These are phyloP conservation scores for Cottus gobio DNA, from an alignment of 2,113 vertebrate species.

Conservation along the genomic window DNA sequence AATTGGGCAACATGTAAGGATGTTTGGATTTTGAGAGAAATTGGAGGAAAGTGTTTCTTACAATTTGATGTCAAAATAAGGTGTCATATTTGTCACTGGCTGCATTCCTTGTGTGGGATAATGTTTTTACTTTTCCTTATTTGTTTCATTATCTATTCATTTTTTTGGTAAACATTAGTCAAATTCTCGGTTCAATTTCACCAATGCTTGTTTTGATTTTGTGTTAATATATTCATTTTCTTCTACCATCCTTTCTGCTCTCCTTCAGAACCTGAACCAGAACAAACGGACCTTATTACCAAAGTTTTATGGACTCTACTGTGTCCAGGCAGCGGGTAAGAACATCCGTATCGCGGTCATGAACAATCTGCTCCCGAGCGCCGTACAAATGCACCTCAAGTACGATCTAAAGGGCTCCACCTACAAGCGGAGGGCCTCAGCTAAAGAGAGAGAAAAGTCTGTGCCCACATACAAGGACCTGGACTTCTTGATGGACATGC, in stretches of 20 bases:
- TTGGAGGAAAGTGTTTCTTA: too few relatives aligned
- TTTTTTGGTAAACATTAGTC: background rate
- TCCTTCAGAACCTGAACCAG: slow-evolving; percentile 92
- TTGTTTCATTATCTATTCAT: background rate
- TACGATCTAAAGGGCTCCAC: slow-evolving; percentile 97
- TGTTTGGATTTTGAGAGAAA: background rate
- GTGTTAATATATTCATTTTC: background rate
- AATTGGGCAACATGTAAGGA: background rate
- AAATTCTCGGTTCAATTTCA: background rate
- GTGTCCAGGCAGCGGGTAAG: slow-evolving; percentile 91
- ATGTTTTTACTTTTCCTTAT: background rate
- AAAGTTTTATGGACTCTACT: slow-evolving; percentile 96
- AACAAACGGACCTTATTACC: slow-evolving; percentile 94
- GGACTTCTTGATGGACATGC: slow-evolving; percentile 91
- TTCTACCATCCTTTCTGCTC: background rate
- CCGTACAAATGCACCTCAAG: slow-evolving; percentile 93
- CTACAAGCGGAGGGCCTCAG: slow-evolving; percentile 89
- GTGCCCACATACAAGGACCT: slow-evolving; percentile 93
- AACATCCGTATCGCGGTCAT: slow-evolving; percentile 96
- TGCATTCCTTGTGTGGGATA: background rate
- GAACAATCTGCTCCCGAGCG: slow-evolving; percentile 94
- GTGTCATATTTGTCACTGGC: background rate
- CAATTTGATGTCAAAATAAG: background rate
- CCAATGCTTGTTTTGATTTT: background rate
- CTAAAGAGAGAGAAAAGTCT: slow-evolving; percentile 88